Base-by-base conservation (phyloP, 2,888 invertebrate genomes). In the Acleris holmiana region DNA sequence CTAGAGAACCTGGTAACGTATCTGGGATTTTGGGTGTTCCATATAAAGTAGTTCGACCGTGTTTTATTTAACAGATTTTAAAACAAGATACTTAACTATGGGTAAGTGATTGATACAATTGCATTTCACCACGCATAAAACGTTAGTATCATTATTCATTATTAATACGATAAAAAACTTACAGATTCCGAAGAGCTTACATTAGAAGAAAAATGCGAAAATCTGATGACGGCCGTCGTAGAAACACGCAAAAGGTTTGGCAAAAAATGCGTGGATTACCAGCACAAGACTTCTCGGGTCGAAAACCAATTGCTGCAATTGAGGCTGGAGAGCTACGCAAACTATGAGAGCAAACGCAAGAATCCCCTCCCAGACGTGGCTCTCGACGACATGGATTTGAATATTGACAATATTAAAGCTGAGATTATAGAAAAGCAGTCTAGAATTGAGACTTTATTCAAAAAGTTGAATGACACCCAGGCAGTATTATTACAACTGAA, bases 221-320 rank as follows among this genome's bases (percentile, higher is more conserved):
- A 88, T 53, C 73, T 91, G 0, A 89, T 92, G 92, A 86, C 85
- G 41, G 73, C 86, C 1, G 90, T 91, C 0, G 90, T 91, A 8
- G 93, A 83, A 79, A 84, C 81, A 64, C 93, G 92, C 75, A 95
- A 85, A 75, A 72, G 78, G 7, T 88, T 85, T 56, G 86, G 91
- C 0, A 88, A 85, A 70, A 83, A 83, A 75, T 89, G 88, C 23
- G 68, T 82, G 0, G 86, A 89, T 0, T 91, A 91, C 40, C 80
- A 88, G 19, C 77, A 83, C 15, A 92, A 91, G 72, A 74, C 76
- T 0, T 75, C 82, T 0, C 17, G 85, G 0, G 73, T 89, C 64
- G 88, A 89, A 48, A 86, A 88, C 46, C 86, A 89, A 77, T 68
- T 89, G 46, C 66, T 91, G 1, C 84, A 89, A 67, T 74, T 86